Evolutionary conservation across 2,113 vertebrate genomes (phyloP).

Genomic region (Guaruba guarouba): DNA sequence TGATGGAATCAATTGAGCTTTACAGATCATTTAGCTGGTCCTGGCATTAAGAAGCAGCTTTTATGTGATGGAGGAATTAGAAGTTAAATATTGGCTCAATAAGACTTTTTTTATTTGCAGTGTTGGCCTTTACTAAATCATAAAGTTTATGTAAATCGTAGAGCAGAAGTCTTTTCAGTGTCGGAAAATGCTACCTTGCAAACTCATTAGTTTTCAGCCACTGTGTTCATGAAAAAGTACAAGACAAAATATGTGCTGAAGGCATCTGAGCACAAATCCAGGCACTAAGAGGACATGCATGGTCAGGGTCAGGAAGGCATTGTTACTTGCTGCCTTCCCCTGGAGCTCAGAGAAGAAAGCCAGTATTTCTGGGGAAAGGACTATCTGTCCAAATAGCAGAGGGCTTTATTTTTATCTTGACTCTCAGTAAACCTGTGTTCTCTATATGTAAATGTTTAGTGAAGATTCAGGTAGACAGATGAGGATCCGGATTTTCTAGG

Average conservation of each 20-base stretch:
- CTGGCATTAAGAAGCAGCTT: neutral
- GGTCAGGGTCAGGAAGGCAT: neutral
- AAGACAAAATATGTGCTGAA: neutral
- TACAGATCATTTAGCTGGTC: conserved; percentile 12
- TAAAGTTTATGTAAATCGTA: neutral
- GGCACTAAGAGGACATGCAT: neutral
- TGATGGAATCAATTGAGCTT: conserved; percentile 4
- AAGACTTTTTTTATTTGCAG: neutral
- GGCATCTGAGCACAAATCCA: neutral
- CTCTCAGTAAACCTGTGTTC: neutral
- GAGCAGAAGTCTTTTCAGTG: neutral
- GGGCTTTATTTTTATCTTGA: neutral
- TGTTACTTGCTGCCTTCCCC: neutral
- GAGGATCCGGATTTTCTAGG: neutral
- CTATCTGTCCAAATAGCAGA: neutral
- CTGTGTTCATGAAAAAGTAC: neutral
- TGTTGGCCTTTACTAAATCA: neutral
- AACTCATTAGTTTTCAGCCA: neutral
- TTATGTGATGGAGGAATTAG: conserved; percentile 20
- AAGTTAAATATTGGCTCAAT: conserved; percentile 17
- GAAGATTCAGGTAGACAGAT: neutral
- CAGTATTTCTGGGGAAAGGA: neutral
- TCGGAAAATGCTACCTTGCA: neutral
- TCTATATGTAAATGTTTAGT: neutral
- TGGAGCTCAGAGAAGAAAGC: neutral